Conservation (phyloP, 2,888 invertebrate genomes). For the Agelastica alni region DNA sequence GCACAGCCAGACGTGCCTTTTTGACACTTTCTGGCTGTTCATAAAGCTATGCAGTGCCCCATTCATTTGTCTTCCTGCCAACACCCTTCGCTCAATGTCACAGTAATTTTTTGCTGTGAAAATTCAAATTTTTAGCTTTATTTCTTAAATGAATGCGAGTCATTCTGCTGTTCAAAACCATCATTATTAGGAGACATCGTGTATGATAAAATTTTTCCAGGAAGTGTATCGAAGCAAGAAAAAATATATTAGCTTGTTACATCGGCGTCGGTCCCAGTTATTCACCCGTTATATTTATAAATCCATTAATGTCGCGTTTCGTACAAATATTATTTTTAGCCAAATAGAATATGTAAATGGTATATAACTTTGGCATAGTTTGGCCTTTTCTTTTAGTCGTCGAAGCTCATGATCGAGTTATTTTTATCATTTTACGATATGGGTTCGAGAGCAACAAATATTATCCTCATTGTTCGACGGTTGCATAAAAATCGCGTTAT, state of each 20-base stretch:
- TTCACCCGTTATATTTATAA: constrained; percentile 17
- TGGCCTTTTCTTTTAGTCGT: constrained; percentile 17
- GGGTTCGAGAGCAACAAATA: constrained; percentile 9
- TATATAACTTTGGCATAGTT: constrained; percentile 23
- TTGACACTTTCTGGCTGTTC: too few species aligned
- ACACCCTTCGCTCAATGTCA: too few species aligned
- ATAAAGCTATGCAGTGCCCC: too few species aligned
- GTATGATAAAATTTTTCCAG: background rate
- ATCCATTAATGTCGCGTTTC: constrained; percentile 9
- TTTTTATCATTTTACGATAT: constrained; percentile 19
- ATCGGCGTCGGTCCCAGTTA: constrained; percentile 5
- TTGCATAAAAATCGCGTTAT: constrained; percentile 13
- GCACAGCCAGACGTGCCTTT: too few species aligned
- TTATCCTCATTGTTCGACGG: constrained; percentile 17
- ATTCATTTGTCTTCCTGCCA: too few species aligned
- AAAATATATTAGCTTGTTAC: background rate
- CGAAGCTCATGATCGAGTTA: constrained; percentile 18
- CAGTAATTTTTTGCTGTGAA: too few species aligned
- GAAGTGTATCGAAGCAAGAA: background rate
- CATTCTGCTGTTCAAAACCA: too few species aligned
- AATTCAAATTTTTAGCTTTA: too few species aligned
- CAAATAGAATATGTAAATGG: constrained; percentile 25
- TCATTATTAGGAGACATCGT: background rate
- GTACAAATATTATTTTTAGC: constrained; percentile 27
- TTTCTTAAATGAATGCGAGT: too few species aligned